Conservation (phyloP, 2,888 invertebrate genomes). For the Apeira syringaria region DNA sequence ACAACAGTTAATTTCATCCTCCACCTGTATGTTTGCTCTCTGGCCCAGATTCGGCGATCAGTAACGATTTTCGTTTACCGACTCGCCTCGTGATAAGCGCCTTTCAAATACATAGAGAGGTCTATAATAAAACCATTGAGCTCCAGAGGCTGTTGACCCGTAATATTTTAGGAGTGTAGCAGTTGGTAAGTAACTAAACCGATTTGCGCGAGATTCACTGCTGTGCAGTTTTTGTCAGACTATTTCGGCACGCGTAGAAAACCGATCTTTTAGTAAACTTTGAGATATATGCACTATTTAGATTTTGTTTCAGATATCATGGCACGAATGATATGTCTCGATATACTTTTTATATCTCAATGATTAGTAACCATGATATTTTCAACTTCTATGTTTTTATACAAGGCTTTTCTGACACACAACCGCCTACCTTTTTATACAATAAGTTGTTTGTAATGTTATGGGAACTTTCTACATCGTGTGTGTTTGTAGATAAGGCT, state of each 20-base stretch:
- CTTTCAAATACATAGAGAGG: constrained; percentile 70
- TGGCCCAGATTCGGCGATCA: constrained; percentile 47
- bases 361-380: too few relatives aligned
- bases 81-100: constrained; percentile 57
- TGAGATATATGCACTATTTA: too few relatives aligned
- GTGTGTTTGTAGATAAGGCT: constrained; percentile 32
- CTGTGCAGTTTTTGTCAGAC: constrained; percentile 29
- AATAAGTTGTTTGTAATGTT: constrained; percentile 45
- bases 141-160: constrained; percentile 60
- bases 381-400: too few relatives aligned
- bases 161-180: constrained; percentile 62
- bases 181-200: constrained; percentile 51
- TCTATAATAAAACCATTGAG: constrained; percentile 72
- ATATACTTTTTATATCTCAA: too few relatives aligned
- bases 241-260: constrained; percentile 36
- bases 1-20: constrained; percentile 18
- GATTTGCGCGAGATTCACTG: constrained; percentile 22
- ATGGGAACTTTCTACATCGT: constrained; percentile 41
- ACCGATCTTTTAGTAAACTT: constrained; percentile 15
- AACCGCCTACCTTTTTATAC: constrained; percentile 23
- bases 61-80: constrained; percentile 74
- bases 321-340: too few relatives aligned
- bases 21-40: constrained; percentile 24
- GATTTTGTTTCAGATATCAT: too few relatives aligned
- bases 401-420: constrained; percentile 8